phyloP scores from a whole-genome alignment of 2,797 vertebrate genomes.

The Bryconaethiops microstoma region DNA sequence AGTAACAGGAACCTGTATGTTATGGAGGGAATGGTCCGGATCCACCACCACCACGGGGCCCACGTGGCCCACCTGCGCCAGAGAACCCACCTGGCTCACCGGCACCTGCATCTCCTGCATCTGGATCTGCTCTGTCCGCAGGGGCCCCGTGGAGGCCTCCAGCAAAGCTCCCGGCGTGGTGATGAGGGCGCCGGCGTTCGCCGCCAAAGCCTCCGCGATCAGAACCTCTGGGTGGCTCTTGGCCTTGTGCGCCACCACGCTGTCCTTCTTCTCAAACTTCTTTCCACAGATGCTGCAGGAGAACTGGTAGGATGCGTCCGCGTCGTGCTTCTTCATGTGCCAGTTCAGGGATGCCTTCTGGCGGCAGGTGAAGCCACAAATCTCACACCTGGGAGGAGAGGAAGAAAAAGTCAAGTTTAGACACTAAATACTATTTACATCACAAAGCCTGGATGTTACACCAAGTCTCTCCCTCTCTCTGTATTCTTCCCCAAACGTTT shows the following conservation, averaged over 20 bases:
- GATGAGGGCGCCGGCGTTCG: slow-evolving; percentile 91
- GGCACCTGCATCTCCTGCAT: slow-evolving; percentile 60
- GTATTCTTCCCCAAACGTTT: no score
- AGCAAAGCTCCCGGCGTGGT: slow-evolving; percentile 89
- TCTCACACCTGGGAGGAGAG: slow-evolving; percentile 85
- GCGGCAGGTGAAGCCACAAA: slow-evolving; percentile 96
- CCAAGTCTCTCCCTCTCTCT: no score
- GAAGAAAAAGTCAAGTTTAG: background rate
- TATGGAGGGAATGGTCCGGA: slow-evolving; percentile 83
- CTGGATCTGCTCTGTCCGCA: slow-evolving; percentile 61
- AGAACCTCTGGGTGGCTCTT: slow-evolving; percentile 91
- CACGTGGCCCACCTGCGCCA: slow-evolving; percentile 59
- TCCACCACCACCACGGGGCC: slow-evolving; percentile 72
- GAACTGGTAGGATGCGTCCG: slow-evolving; percentile 95
- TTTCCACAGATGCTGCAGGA: slow-evolving; percentile 98
- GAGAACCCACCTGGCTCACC: slow-evolving; percentile 56
- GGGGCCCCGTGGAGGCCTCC: slow-evolving; percentile 70
- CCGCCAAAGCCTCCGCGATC: slow-evolving; percentile 94
- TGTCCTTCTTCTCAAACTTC: slow-evolving; percentile 99
- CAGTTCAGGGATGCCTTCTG: slow-evolving; percentile 98
- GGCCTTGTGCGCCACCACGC: slow-evolving; percentile 89
- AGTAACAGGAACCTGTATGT: slow-evolving; percentile 83
- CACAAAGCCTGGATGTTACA: no score
- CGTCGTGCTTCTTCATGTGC: slow-evolving; percentile 99
- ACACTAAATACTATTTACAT: no score